Base-by-base conservation (phyloP, 1,140 invertebrate genomes). In the Bombyx mandarina region DNA sequence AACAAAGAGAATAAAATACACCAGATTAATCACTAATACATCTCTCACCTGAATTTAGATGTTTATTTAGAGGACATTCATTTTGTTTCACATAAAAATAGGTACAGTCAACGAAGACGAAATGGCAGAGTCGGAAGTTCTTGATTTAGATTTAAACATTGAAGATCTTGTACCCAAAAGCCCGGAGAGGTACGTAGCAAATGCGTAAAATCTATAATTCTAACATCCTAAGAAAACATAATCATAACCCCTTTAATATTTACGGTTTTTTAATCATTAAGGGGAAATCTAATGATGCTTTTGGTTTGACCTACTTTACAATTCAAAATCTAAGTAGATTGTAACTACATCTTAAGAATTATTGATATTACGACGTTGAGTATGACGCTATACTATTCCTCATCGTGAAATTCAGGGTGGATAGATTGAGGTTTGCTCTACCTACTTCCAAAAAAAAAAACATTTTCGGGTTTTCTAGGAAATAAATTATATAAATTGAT, bases 111-210 rank as follows among this genome's bases (percentile, higher is more conserved):
- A 35, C 26, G 49, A 56, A 48, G 43, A 56, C 45, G 81, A 73
- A 77, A 88, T 88, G 86, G 81, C 83, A 72, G 79, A 86, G 55
- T 73, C 80, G 43, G 82, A 83, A 60, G 75, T 79, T 52, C 75
- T 75, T 58, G 82, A 85, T 71, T 73, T 82, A 62, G 81, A 86
- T 77, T 69, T 83, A 62, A 83, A 77, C 51, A 86, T 86, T 53
- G 86, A 88, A 67, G 84, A 86, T 71, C 78, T 86, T 67, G 76
- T 85, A 65, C 86, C 86, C 46, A 88, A 88, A 71, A 85, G 82
- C 63, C 74, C 79, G 58, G 83, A 88, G 75, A 86, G 79, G 86
- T 88, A 80, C 73, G 35, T 59, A 57, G 9, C 18, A 43, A 46
- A 12, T 12, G 8, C 45, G 45, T 9, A 46, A 46, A 46, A 46